phyloP scores from a whole-genome alignment of 2,797 vertebrate species.

The Hydrophis major region DNA sequence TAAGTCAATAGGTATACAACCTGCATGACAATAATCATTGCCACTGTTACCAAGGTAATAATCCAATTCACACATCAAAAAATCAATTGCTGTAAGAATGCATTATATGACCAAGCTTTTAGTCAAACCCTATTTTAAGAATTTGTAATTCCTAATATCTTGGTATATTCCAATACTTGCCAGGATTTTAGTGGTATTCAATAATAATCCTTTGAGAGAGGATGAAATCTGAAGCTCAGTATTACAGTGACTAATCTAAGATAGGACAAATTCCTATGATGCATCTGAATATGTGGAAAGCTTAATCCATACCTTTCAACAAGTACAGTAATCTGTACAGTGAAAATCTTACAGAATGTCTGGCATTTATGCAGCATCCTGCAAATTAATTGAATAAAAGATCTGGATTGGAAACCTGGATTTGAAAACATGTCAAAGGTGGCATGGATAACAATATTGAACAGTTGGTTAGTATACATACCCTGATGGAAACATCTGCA shows the following conservation, averaged over 20 bases:
- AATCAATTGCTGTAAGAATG: neutral
- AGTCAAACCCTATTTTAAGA: neutral
- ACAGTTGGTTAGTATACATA: neutral
- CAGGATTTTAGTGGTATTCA: neutral
- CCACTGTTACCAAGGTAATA: slow-evolving; percentile 33
- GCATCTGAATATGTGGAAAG: neutral
- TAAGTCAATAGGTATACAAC: slow-evolving; percentile 61
- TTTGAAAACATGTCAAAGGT: neutral
- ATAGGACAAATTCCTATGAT: neutral
- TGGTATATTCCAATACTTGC: neutral
- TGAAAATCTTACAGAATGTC: neutral
- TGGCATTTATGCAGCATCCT: neutral
- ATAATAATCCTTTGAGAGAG: neutral
- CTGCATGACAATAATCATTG: slow-evolving; percentile 53
- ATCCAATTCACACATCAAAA: neutral
- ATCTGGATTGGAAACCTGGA: neutral
- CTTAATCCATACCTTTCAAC: neutral
- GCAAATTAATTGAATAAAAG: neutral
- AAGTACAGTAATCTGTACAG: neutral
- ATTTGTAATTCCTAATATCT: neutral
- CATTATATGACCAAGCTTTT: neutral
- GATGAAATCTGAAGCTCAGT: neutral
- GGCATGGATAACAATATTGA: neutral
- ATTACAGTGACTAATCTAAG: neutral
- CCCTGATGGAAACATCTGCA: neutral